A percentile compares a stretch with the other conserved stretches of the same genome.
These are phyloP conservation scores for Brachionus asplanchnoidis DNA, from an alignment of 1,140 invertebrate species.

Conservation along the genomic window DNA sequence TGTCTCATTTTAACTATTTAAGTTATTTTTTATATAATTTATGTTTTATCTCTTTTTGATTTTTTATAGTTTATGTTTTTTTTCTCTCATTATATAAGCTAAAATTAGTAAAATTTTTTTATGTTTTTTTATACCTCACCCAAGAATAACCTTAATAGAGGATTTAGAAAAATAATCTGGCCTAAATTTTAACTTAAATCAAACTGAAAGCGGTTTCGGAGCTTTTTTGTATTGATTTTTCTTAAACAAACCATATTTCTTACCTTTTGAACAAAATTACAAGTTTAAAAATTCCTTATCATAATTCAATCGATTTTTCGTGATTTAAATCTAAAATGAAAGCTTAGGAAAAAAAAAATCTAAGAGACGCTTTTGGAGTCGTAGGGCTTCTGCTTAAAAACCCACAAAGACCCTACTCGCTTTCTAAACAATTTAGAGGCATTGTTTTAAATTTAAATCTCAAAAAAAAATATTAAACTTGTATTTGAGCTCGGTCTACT, in stretches of 20 bases:
- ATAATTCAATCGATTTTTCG: neutral
- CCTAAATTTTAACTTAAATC: neutral
- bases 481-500: neutral
- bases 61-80: no score
- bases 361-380: neutral
- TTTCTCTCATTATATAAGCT: no score
- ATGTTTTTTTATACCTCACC: no score
- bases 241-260: neutral
- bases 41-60: no score
- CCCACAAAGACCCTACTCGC: neutral
- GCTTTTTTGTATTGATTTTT: neutral
- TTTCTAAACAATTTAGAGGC: neutral
- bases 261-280: neutral
- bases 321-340: neutral
- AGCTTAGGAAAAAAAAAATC: neutral
- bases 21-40: no score
- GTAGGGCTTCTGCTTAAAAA: neutral
- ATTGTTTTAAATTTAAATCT: neutral
- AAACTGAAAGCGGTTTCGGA: neutral
- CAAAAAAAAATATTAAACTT: neutral
- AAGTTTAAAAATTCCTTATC: neutral
- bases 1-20: no score
- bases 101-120: no score
- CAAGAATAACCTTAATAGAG: neutral
- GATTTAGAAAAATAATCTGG: neutral